Evolutionary conservation across 1,140 invertebrate genomes (phyloP), one percentile per base, ranked within the genome.

Genomic region (Ruditapes philippinarum): DNA sequence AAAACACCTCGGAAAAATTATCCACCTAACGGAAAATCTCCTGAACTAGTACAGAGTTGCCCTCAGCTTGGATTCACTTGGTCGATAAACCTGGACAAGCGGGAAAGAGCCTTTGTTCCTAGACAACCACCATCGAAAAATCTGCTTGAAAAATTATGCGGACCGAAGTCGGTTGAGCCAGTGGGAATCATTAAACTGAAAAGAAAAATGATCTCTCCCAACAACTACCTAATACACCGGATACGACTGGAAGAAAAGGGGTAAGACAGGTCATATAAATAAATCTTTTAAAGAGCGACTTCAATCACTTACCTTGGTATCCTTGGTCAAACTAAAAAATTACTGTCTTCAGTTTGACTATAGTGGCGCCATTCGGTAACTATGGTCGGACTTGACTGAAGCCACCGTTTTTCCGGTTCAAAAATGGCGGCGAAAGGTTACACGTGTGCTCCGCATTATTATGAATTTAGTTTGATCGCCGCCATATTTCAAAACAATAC

Each of bases 1-100:
- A 78, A 78, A 57, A 12, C 74, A 5, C 9, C 45, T 19, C 42
- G 49, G 31, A 0, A 4, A 12, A 33, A 45, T 31, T 19, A 12
- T 17, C 65, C 33, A 17, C 14, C 14, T 19, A 70, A 70, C 9
- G 33, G 2, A 17, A 38, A 19, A 14, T 19, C 65, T 19, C 36
- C 31, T 0, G 51, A 54, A 79, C 17, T 45, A 31, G 25, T 25
- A 36, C 33, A 62, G 2, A 68, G 82, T 31, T 25, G 49, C 19
- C 84, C 84, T 11, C 11, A 17, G 14, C 42, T 86, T 12, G 84
- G 84, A 19, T 76, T 86, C 45, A 76, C 84, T 5, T 86, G 84
- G 84, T 78, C 84, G 19, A n/a, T 86, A 1, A 86, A 78, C 38
- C 4, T 62, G 22, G 84, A 86, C 11, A 57, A 62, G 49, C 25